A percentile compares a stretch with the other conserved stretches of the same genome.
Conservation (phyloP, 2,113 vertebrate species). For the Perccottus glenii region DNA sequence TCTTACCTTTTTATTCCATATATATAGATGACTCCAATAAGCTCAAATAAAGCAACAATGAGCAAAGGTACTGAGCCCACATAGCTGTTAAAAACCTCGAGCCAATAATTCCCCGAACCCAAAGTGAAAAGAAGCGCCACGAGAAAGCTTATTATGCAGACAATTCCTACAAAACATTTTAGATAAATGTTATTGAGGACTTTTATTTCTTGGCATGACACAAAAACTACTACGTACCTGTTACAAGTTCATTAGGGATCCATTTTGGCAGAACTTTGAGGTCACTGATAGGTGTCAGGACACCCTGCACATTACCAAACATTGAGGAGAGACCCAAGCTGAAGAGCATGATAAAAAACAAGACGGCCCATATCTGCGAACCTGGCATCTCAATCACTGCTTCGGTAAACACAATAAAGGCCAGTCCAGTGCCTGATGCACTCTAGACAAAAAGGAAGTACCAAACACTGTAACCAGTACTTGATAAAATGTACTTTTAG, state of each 20-base stretch:
- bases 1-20: slow-evolving; percentile 85
- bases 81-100: slow-evolving; percentile 88
- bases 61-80: slow-evolving; percentile 85
- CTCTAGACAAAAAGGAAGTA: slow-evolving; percentile 71
- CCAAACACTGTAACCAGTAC: slow-evolving; percentile 78
- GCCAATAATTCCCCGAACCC: slow-evolving; percentile 92
- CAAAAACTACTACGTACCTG: slow-evolving; percentile 75
- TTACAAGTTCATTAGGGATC: slow-evolving; percentile 72
- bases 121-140: slow-evolving; percentile 83
- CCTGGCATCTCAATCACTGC: slow-evolving; percentile 87
- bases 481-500: slow-evolving; percentile 60
- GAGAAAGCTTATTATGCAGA: slow-evolving; percentile 79
- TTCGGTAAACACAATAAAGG: slow-evolving; percentile 91
- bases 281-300: slow-evolving; percentile 86
- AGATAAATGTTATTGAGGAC: not conserved
- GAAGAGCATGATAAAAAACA: slow-evolving; percentile 94
- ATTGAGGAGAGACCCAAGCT: slow-evolving; percentile 90
- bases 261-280: slow-evolving; percentile 79
- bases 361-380: slow-evolving; percentile 86
- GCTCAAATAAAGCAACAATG: slow-evolving; percentile 86
- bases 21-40: slow-evolving; percentile 78
- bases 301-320: slow-evolving; percentile 90
- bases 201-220: not conserved
- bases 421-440: slow-evolving; percentile 89
- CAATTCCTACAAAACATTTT: slow-evolving; percentile 67